Conservation (phyloP, 2,797 vertebrate species). For the Diplodus sargus region DNA sequence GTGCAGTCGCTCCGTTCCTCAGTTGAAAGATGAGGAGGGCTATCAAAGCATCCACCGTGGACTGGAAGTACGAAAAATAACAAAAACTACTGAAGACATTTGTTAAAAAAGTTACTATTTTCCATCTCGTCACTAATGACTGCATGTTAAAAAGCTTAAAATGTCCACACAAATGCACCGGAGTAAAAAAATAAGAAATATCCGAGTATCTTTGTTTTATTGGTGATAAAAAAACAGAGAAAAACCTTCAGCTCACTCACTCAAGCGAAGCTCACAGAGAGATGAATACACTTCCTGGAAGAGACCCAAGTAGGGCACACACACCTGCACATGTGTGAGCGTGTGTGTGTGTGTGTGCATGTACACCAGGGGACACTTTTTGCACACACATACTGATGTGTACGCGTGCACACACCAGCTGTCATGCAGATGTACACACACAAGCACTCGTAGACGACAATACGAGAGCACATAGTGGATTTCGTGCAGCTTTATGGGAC, state of each 20-base stretch:
- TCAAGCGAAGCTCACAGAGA: constrained; percentile 8
- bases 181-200: background rate
- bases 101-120: constrained; percentile 6
- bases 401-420: constrained; percentile 12
- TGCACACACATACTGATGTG: constrained; percentile 22
- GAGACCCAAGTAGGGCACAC: constrained; percentile 47
- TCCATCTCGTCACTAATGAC: background rate
- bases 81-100: background rate
- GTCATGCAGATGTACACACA: constrained; percentile 17
- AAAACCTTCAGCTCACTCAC: constrained; percentile 15
- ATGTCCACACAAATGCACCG: background rate
- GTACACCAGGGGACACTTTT: constrained; percentile 26
- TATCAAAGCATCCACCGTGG: constrained; percentile 40
- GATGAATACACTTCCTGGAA: constrained; percentile 38
- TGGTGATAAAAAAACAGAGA: background rate
- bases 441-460: constrained; percentile 22
- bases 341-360: background rate
- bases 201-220: background rate
- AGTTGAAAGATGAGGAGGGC: constrained; percentile 43
- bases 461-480: constrained; percentile 23
- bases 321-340: background rate
- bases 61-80: constrained; percentile 3
- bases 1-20: constrained; percentile 33
- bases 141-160: constrained; percentile 2
- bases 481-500: constrained; percentile 20